phyloP scores from a whole-genome alignment of 2,888 invertebrate species.

The Drosophila picticornis region DNA sequence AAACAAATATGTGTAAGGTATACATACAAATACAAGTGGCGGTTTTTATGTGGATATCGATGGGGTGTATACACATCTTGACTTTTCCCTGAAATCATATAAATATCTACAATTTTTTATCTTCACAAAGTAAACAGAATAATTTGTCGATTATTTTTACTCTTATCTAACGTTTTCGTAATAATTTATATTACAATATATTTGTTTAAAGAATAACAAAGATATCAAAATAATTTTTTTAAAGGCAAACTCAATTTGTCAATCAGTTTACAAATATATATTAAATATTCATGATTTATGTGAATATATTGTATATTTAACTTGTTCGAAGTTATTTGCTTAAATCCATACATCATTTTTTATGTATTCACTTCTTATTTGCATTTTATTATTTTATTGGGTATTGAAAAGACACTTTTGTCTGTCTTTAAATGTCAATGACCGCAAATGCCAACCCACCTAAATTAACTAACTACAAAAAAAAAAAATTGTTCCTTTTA shows the following conservation, averaged over 20 bases:
- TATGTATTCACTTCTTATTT: background rate
- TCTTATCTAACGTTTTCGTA: background rate
- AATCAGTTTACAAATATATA: background rate
- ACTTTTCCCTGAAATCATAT: background rate
- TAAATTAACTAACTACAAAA: conserved; percentile 2
- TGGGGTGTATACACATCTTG: background rate
- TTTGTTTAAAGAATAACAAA: background rate
- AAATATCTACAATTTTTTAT: background rate
- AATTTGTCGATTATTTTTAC: background rate
- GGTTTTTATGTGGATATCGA: background rate
- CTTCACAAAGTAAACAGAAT: background rate
- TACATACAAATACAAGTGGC: background rate
- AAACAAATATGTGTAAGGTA: background rate
- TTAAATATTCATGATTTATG: background rate
- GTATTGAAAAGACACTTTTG: no score
- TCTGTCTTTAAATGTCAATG: background rate
- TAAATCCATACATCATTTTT: background rate
- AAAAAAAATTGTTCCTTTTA: conserved; percentile 15
- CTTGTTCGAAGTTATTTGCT: background rate
- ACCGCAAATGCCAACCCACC: conserved; percentile 11
- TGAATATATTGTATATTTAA: background rate
- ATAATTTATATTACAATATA: background rate
- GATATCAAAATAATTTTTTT: background rate
- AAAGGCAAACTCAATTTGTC: background rate
- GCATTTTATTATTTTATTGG: background rate